A percentile compares a stretch with the other conserved stretches of the same genome.
Evolutionary conservation across 2,113 vertebrate species (phyloP).

Genomic region (Tragelaphus strepsiceros): DNA sequence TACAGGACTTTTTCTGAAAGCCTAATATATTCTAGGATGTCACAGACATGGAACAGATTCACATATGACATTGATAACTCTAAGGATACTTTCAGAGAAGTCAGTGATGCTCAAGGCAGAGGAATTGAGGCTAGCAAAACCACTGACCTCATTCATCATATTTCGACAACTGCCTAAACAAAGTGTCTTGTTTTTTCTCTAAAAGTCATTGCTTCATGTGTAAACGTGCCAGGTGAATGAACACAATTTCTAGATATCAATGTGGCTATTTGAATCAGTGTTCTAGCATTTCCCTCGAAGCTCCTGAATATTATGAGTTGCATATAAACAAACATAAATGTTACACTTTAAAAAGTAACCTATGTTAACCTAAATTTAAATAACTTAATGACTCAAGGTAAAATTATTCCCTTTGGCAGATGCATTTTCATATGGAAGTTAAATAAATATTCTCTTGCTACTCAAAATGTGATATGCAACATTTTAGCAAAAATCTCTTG

Average conservation of each 20-base stretch:
- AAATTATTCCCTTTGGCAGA: slow-evolving; percentile 29
- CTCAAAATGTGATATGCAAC: not conserved
- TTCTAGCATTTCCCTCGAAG: not conserved
- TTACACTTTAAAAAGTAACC: slow-evolving; percentile 39
- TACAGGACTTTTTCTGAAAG: slow-evolving; percentile 34
- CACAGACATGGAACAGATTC: not conserved
- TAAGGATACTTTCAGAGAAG: slow-evolving; percentile 46
- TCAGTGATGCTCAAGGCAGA: slow-evolving; percentile 39
- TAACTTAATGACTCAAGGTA: not conserved
- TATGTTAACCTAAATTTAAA: slow-evolving; percentile 14
- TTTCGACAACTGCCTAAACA: slow-evolving; percentile 71
- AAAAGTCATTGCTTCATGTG: slow-evolving; percentile 51
- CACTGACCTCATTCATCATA: slow-evolving; percentile 77
- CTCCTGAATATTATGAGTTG: not conserved
- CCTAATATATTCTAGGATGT: not conserved
- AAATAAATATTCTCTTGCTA: not conserved
- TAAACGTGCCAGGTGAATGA: slow-evolving; percentile 40
- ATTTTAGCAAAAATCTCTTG: not conserved
- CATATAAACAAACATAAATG: slow-evolving; percentile 6
- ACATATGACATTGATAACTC: not conserved
- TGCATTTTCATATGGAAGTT: slow-evolving; percentile 31
- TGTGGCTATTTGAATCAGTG: slow-evolving; percentile 17
- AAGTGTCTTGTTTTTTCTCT: slow-evolving; percentile 56
- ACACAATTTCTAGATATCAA: slow-evolving; percentile 14
- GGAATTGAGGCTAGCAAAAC: slow-evolving; percentile 53